Conservation (phyloP, 2,113 vertebrate species). For the Xiphophorus maculatus region DNA sequence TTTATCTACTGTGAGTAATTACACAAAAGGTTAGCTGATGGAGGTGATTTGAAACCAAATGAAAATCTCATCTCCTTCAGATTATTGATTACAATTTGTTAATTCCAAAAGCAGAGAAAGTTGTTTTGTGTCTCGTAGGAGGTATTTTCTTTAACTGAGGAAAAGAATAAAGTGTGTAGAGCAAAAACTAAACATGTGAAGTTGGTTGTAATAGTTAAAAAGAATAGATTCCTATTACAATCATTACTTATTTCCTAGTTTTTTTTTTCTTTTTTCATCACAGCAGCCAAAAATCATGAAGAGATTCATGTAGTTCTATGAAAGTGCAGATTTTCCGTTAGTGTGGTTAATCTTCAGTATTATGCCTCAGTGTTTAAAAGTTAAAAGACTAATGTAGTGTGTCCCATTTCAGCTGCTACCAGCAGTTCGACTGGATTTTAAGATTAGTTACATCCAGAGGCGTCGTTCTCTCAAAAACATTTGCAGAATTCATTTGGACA, state of each 20-base stretch:
- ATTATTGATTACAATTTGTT: slow-evolving; percentile 1
- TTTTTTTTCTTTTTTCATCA: background rate
- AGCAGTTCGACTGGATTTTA: background rate
- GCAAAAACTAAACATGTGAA: background rate
- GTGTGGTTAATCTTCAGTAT: background rate
- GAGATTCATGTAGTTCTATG: background rate
- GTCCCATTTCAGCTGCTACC: background rate
- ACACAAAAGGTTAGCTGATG: slow-evolving; percentile 41
- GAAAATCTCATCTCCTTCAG: slow-evolving; percentile 20
- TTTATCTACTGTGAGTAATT: slow-evolving; percentile 52
- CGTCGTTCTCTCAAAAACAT: background rate
- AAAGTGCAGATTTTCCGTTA: background rate
- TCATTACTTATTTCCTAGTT: background rate
- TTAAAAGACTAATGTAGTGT: slow-evolving; percentile 1
- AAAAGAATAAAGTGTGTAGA: background rate
- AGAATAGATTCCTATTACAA: background rate
- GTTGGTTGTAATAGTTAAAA: background rate
- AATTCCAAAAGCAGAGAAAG: background rate
- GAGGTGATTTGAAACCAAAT: slow-evolving; percentile 45
- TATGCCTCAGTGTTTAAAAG: background rate
- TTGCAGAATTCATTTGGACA: background rate
- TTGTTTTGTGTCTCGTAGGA: background rate
- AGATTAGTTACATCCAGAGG: background rate
- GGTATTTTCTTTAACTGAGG: background rate
- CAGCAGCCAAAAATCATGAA: background rate